Conservation (phyloP, 2,888 invertebrate species). For the Euzophera pinguis region DNA sequence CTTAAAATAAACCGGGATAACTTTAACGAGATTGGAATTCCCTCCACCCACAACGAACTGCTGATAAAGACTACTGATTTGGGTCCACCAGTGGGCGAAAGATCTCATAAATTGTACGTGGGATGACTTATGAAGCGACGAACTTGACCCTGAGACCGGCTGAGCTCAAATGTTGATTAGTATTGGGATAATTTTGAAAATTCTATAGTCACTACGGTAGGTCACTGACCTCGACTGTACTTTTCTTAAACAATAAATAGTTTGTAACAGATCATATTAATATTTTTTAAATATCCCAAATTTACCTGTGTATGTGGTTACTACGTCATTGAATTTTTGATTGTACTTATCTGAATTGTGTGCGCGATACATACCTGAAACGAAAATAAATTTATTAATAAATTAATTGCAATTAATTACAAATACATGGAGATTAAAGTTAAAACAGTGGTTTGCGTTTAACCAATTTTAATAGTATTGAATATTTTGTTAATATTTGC, state of each 20-base stretch:
- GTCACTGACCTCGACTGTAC: too few relatives aligned
- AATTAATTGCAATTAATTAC: constrained; percentile 7
- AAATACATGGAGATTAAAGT: background rate
- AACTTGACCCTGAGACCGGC: background rate
- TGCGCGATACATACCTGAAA: constrained; percentile 26
- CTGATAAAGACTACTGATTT: constrained; percentile 29
- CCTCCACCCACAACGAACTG: background rate
- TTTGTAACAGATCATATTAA: background rate
- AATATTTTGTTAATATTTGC: background rate
- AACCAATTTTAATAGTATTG: background rate
- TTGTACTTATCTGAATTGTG: constrained; percentile 9
- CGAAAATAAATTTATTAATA: constrained; percentile 16
- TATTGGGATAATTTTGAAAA: background rate
- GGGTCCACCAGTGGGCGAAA: constrained; percentile 45
- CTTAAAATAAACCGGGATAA: constrained; percentile 1
- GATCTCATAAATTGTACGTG: constrained; percentile 48
- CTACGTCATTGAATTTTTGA: background rate
- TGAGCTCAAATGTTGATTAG: background rate
- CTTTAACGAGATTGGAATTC: background rate
- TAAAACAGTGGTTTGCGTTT: background rate
- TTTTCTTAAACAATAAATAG: background rate
- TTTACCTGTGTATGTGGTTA: background rate
- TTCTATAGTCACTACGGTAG: background rate
- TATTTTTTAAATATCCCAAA: background rate
- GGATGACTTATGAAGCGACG: constrained; percentile 36